These are phyloP conservation scores for Anoplolepis gracilipes DNA, from an alignment of 1,140 invertebrate species.

Conservation along the genomic window DNA sequence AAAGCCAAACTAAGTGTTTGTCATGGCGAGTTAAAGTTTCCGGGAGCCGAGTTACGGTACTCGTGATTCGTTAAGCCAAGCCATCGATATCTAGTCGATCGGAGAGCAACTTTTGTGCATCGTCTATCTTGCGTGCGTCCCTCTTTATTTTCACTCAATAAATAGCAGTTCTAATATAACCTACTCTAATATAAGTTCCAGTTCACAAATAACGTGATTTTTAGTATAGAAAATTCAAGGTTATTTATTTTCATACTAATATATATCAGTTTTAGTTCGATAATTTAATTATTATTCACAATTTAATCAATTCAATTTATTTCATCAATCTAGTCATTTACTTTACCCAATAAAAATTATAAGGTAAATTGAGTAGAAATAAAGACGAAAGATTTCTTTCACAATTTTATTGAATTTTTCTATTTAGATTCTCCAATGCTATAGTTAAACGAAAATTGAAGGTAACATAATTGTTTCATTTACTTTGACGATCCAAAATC, in stretches of 20 bases:
- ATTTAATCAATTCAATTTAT: background rate
- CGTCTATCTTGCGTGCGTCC: background rate
- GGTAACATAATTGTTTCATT: constrained; percentile 44
- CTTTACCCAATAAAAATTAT: background rate
- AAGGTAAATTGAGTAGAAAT: background rate
- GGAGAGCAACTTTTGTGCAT: background rate
- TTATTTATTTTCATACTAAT: too few relatives aligned
- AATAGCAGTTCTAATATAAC: background rate
- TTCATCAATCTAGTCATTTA: too few relatives aligned
- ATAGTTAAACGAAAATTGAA: background rate
- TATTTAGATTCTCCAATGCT: background rate
- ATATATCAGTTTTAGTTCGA: background rate
- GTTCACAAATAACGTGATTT: background rate
- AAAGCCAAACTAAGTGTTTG: constrained; percentile 82
- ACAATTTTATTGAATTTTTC: background rate
- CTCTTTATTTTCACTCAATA: constrained; percentile 34
- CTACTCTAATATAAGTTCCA: too few relatives aligned
- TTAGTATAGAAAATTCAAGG: background rate
- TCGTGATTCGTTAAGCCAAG: constrained; percentile 77
- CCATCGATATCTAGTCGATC: constrained; percentile 73
- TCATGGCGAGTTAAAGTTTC: constrained; percentile 79
- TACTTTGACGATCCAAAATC: constrained; percentile 23
- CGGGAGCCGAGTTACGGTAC: constrained; percentile 67
- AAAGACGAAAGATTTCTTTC: background rate
- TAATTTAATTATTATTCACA: background rate